Percentiles rank a stretch among this genome's conserved stretches.
phyloP scores from a whole-genome alignment of 1,140 invertebrate species.

The Drusus annulatus region DNA sequence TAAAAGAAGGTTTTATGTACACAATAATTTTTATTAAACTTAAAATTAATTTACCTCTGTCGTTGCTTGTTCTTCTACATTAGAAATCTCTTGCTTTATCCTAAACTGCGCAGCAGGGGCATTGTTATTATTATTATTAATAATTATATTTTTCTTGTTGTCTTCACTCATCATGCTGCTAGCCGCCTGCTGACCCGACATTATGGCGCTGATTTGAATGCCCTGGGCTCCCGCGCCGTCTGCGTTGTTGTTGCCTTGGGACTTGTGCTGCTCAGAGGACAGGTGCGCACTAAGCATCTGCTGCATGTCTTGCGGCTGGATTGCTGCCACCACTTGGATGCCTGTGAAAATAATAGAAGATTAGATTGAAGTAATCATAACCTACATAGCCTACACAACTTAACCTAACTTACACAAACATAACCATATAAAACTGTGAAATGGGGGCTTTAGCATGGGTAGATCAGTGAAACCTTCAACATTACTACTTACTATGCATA shows the following conservation, averaged over 20 bases:
- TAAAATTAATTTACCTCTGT: slow-evolving; percentile 62
- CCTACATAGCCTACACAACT: too few species aligned
- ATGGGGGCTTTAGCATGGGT: too few species aligned
- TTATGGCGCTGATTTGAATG: slow-evolving; percentile 52
- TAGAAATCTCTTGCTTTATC: slow-evolving; percentile 70
- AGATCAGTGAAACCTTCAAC: too few species aligned
- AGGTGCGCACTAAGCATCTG: slow-evolving; percentile 65
- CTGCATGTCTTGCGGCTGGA: slow-evolving; percentile 79
- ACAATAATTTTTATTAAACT: too few species aligned
- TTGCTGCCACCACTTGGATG: slow-evolving; percentile 76
- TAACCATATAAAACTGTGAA: too few species aligned
- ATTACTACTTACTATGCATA: too few species aligned
- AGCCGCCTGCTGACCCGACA: slow-evolving; percentile 67
- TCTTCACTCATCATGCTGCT: slow-evolving; percentile 68
- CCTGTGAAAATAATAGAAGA: slow-evolving; percentile 64
- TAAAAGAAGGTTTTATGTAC: too few species aligned
- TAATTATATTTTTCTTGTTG: slow-evolving; percentile 67
- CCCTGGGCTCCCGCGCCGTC: background rate
- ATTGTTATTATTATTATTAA: slow-evolving; percentile 63
- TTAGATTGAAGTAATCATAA: too few species aligned
- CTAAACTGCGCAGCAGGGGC: slow-evolving; percentile 59
- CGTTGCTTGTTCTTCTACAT: slow-evolving; percentile 62
- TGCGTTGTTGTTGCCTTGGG: slow-evolving; percentile 56
- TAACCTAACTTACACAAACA: too few species aligned
- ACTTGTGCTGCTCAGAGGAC: slow-evolving; percentile 53